Evolutionary conservation across 2,113 vertebrate species (phyloP).

Genomic region (Istiophorus platypterus): DNA sequence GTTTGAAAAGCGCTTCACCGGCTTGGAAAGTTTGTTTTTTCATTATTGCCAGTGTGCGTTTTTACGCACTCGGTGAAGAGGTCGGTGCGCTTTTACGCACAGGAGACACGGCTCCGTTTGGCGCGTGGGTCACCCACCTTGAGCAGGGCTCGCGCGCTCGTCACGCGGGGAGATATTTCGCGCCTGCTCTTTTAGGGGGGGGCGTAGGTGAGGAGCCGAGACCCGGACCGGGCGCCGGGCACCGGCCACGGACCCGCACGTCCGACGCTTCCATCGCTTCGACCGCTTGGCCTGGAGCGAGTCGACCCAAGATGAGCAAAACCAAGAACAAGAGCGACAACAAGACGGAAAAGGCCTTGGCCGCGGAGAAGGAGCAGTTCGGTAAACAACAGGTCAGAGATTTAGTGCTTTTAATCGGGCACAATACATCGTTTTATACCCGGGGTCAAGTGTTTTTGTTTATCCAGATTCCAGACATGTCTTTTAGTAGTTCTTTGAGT

Average conservation of each 20-base stretch:
- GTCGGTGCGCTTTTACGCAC: conserved; percentile 10
- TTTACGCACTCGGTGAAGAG: background rate
- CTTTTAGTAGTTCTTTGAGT: background rate
- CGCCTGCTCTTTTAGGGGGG: background rate
- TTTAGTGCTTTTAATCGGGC: background rate
- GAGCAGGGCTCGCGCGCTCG: rapidly evolving
- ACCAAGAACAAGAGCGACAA: conserved; percentile 82
- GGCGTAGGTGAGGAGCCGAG: background rate
- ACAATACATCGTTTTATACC: too few species aligned
- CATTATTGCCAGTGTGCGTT: background rate
- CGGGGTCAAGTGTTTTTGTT: background rate
- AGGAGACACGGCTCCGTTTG: background rate
- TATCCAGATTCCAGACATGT: too few species aligned
- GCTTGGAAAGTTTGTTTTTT: background rate
- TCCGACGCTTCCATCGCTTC: too few species aligned
- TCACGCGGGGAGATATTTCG: background rate
- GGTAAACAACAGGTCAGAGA: conserved; percentile 80
- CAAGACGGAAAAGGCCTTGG: conserved; percentile 83
- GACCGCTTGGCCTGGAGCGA: too few species aligned
- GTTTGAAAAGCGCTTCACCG: background rate
- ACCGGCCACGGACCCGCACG: too few species aligned
- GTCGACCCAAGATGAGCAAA: conserved; percentile 84
- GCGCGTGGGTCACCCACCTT: too few species aligned
- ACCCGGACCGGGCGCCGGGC: background rate
- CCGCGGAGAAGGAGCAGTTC: conserved; percentile 85